Base-by-base conservation (phyloP, 1,140 invertebrate genomes). In the Sycophaga agraensis region DNA sequence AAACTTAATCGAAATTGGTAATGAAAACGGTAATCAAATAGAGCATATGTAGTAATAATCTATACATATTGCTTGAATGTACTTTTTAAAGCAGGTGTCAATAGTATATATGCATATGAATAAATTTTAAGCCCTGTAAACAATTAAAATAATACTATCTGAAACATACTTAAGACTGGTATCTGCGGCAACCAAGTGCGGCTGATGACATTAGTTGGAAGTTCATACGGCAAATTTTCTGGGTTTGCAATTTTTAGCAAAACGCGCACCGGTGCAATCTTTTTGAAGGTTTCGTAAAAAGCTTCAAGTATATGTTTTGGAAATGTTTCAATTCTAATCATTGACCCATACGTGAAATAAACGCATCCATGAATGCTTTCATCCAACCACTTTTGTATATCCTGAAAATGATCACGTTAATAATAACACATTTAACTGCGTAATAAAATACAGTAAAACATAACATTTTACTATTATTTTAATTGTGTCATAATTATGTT, bases 291-390 rank as follows among this genome's bases (percentile, higher is more conserved):
- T 7, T 59, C 56, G 34, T 73, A 73, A 56, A 75, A 70, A 9
- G 63, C 60, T 0, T 64, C 40, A 21, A 73, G 53, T 1, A 51
- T 69, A 49, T 63, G 16, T 43, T 73, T 69, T 48, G 71, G 64
- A 68, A 80, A 59, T 70, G 82, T 73, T 84, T 86, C 83, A 75
- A 88, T 81, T 83, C 87, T 84, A 77, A 87, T 75, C 73, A 87
- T 84, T 4, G 88, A 87, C 17, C 90, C 90, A 70, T 91, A 85
- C 65, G 86, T 88, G 58, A 91, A 86, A 60, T 88, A 87, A 49
- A 92, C 82, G 7, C 88, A 86, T 2, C 89, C 89, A 63, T 89
- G 72, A 59, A 84, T 77, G 28, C 88, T 85, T 63, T 83, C 84
- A 63, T 89, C 86, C 16, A 90, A 73, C 72, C 87, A 87, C 58